Evolutionary conservation across 2,113 vertebrate species (phyloP).

Genomic region (Gadus chalcogrammus): DNA sequence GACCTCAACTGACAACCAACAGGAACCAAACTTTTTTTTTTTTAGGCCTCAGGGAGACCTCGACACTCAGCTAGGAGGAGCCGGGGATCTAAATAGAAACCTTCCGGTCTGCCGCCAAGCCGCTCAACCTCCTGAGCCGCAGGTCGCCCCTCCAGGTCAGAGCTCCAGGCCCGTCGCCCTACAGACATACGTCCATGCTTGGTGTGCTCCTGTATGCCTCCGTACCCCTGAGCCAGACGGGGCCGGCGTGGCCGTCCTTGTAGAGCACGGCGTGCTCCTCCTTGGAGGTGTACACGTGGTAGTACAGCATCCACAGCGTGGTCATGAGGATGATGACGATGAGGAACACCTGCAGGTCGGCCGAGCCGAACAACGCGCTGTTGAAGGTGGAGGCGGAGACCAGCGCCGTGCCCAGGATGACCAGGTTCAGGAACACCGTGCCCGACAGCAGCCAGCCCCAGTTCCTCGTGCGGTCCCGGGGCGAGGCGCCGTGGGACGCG

Average conservation of each 20-base stretch:
- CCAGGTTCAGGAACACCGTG: constrained; percentile 79
- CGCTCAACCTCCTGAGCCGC: no score
- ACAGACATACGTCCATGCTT: no score
- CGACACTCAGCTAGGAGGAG: no score
- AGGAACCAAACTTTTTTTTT: no score
- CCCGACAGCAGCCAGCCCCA: constrained; percentile 84
- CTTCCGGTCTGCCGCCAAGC: no score
- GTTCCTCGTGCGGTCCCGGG: constrained; percentile 58
- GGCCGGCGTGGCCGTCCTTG: constrained; percentile 86
- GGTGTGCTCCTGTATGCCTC: neutral
- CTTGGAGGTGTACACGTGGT: constrained; percentile 66
- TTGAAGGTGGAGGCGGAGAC: constrained; percentile 80
- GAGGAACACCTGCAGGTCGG: constrained; percentile 81
- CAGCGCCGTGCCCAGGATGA: constrained; percentile 82
- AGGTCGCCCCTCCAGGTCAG: no score
- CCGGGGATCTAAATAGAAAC: no score
- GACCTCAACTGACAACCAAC: no score
- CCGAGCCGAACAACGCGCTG: constrained; percentile 63
- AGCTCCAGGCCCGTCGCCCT: no score
- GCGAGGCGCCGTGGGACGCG: neutral
- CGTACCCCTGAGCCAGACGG: constrained; percentile 91
- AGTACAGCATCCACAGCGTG: constrained; percentile 84
- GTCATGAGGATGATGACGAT: constrained; percentile 80
- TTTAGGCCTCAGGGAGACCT: no score
- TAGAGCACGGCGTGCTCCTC: constrained; percentile 69